Base-by-base conservation (phyloP, 2,888 invertebrate genomes). In the Scrobipalpa costella region DNA sequence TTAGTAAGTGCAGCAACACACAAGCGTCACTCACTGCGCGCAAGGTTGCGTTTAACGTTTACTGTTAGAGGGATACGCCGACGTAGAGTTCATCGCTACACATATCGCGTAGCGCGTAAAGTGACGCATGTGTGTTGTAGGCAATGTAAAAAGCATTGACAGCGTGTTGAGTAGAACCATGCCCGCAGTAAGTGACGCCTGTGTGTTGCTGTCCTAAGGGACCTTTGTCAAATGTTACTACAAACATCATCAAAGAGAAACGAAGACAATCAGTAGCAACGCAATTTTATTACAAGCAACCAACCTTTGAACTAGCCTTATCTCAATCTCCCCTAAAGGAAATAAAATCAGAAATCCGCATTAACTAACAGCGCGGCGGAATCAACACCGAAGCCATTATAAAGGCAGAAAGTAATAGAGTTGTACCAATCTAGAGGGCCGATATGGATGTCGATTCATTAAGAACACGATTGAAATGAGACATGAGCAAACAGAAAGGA, bases 361-460 rank as follows among this genome's bases (percentile, higher is more conserved):
- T 27, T 36, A 57, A 40, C 40, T 17, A 57, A 62, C 40, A 44
- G 57, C 34, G 47, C 33, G 58, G 47, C 36, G 40, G 55, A 59
- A 49, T 34, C 49, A 33, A 55, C 52, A 55, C n/a, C 63, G 67
- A 63, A 36, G 68, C 64, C 34, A 67, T 69, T 75, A 76, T 78
- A 74, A 78, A 78, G n/a, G n/a, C n/a, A n/a, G n/a, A n/a, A n/a
- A n/a, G n/a, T 80, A 82, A 82, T 78, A 79, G 77, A 81, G 80
- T 74, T 74, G 76, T 78, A 72, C 72, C 76, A 74, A 80, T 81
- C 77, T 78, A 70, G 63, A 67, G 64, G 65, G 65, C 15, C 70
- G 68, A 74, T 72, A 71, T 65, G n/a, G n/a, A n/a, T n/a, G n/a
- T n/a, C n/a, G n/a, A n/a, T n/a, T n/a, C n/a, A n/a, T n/a, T n/a